Conservation (phyloP, 2,888 invertebrate genomes). For the Trissolcus japonicus region DNA sequence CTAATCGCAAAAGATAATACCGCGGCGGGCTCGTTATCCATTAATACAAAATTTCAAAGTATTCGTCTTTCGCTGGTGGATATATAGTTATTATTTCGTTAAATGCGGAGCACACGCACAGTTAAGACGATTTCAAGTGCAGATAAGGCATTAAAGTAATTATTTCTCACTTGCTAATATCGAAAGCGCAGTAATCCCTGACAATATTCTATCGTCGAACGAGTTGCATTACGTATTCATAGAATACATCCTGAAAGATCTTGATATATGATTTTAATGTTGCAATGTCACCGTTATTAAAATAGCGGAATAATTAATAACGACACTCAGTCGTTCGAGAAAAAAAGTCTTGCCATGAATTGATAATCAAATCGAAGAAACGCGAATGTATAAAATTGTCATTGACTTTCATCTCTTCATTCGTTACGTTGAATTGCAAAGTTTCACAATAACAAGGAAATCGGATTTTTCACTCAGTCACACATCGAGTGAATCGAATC, state of each 20-base stretch:
- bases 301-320: constrained; percentile 46
- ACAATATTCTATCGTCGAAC: constrained; percentile 36
- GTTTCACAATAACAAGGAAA: constrained; percentile 1
- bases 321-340: constrained; percentile 12
- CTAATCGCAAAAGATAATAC: constrained; percentile 40
- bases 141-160: constrained; percentile 47
- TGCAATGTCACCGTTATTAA: constrained; percentile 47
- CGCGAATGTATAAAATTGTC: constrained; percentile 22
- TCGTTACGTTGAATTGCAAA: constrained; percentile 17
- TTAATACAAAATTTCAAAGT: constrained; percentile 40
- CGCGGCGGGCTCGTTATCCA: constrained; percentile 48
- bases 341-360: constrained; percentile 27
- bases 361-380: constrained; percentile 49
- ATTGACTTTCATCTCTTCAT: constrained; percentile 32
- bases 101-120: constrained; percentile 46
- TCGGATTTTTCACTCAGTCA: constrained; percentile 14
- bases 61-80: constrained; percentile 39
- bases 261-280: constrained; percentile 41
- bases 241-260: constrained; percentile 36
- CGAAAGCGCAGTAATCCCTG: constrained; percentile 47
- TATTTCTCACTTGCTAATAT: constrained; percentile 56
- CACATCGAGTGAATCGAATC: constrained; percentile 10
- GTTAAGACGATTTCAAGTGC: constrained; percentile 34
- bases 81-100: constrained; percentile 37
- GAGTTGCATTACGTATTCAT: constrained; percentile 50